Evolutionary conservation across 2,113 vertebrate genomes (phyloP).

Genomic region (Illadopsis cleaveri): DNA sequence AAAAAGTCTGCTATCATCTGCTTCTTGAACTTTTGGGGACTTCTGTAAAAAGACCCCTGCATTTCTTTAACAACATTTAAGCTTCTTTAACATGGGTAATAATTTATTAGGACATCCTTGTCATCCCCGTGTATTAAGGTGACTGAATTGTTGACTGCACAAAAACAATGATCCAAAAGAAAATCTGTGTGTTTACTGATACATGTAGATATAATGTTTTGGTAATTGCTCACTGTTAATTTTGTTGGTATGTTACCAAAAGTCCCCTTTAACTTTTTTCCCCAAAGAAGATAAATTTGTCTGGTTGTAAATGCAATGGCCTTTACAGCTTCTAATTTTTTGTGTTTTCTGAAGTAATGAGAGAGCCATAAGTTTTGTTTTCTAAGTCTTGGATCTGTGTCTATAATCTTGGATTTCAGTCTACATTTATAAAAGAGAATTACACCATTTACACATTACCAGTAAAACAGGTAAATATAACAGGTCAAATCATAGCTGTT

Average conservation of each 20-base stretch:
- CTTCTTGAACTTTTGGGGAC: neutral
- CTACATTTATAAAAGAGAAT: too few species aligned
- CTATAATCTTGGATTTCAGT: neutral
- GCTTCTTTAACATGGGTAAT: neutral
- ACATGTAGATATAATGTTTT: neutral
- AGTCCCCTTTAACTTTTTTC: neutral
- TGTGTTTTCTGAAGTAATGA: neutral
- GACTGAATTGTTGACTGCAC: neutral
- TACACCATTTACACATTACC: neutral
- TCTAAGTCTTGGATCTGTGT: neutral
- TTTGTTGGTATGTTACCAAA: neutral
- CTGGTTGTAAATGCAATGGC: neutral
- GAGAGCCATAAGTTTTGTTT: neutral
- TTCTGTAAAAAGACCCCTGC: neutral
- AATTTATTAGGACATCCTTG: neutral
- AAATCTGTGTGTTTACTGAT: neutral
- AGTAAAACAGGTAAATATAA: neutral
- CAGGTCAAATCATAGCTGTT: neutral
- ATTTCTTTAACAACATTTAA: neutral
- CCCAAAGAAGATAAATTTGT: neutral
- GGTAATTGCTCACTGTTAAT: neutral
- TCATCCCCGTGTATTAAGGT: neutral
- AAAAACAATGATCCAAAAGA: neutral
- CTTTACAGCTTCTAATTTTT: neutral
- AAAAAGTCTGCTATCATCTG: neutral